Evolutionary conservation across 2,797 vertebrate species (phyloP).

Genomic region (Xiphorhynchus erythropygius): DNA sequence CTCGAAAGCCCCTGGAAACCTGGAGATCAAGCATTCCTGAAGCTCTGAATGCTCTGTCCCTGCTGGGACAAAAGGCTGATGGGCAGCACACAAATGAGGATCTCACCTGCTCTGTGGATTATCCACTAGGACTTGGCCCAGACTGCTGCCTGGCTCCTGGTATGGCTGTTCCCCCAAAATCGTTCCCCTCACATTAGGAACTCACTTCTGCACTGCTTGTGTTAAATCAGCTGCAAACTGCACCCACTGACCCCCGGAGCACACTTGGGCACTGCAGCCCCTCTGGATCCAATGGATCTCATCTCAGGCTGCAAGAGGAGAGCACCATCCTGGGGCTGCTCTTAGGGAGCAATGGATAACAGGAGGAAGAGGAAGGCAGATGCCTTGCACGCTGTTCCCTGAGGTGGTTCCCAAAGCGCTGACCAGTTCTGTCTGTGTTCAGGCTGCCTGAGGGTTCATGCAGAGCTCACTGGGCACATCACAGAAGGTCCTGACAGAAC

Average conservation of each 20-base stretch:
- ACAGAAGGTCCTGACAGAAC: accelerated
- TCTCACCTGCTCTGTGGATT: background rate
- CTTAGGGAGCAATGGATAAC: accelerated
- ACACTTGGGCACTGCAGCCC: too few species aligned
- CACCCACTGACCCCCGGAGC: background rate
- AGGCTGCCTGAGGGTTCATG: accelerated
- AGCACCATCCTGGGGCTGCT: accelerated
- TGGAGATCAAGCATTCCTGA: background rate
- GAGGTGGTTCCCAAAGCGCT: background rate
- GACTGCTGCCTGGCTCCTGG: background rate
- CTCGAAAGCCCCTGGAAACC: background rate
- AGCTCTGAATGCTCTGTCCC: accelerated
- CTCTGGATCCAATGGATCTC: accelerated
- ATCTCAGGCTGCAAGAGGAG: background rate
- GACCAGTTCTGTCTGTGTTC: background rate
- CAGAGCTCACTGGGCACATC: background rate
- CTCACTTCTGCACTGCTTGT: accelerated
- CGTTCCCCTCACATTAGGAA: accelerated
- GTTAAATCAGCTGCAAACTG: background rate
- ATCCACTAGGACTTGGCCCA: too few species aligned
- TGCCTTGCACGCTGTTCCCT: accelerated
- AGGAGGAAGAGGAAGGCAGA: background rate
- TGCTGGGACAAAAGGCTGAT: background rate
- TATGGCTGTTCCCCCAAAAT: accelerated
- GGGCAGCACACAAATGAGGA: background rate